Evolutionary conservation across 2,888 invertebrate species (phyloP).

Genomic region (Morpho helenor): DNA sequence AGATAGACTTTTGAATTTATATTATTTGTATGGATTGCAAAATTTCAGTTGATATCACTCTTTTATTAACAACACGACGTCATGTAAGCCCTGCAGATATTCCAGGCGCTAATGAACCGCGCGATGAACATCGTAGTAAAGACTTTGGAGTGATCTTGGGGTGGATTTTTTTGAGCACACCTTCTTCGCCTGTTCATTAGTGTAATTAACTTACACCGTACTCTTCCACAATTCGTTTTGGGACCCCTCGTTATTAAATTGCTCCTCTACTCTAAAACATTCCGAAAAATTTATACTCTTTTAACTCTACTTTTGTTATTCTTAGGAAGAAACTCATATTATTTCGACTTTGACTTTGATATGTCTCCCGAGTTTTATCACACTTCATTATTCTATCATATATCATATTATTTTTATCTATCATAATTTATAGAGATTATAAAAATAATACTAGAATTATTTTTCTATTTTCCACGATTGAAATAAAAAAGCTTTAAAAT

Average conservation of each 20-base stretch:
- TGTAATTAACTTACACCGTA: slow-evolving; percentile 74
- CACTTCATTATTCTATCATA: too few species aligned
- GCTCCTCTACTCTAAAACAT: slow-evolving; percentile 30
- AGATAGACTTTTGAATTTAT: too few species aligned
- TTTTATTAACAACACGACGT: neutral
- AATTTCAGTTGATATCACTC: neutral
- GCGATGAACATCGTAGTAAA: slow-evolving; percentile 74
- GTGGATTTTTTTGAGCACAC: slow-evolving; percentile 71
- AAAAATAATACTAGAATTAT: too few species aligned
- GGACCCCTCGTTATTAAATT: slow-evolving; percentile 56
- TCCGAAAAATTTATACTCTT: slow-evolving; percentile 19
- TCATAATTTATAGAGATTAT: too few species aligned
- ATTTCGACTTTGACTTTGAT: too few species aligned
- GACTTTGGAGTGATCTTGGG: slow-evolving; percentile 75
- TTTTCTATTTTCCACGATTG: too few species aligned
- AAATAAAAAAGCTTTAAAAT: too few species aligned
- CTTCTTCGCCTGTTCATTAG: slow-evolving; percentile 75
- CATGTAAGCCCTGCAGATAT: slow-evolving; percentile 48
- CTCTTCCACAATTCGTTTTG: slow-evolving; percentile 63
- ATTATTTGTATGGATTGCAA: neutral
- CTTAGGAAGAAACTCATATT: neutral
- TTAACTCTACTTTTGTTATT: slow-evolving; percentile 4
- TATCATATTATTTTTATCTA: too few species aligned
- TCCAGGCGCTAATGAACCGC: slow-evolving; percentile 72
- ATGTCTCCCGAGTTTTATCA: too few species aligned